These are phyloP conservation scores for Lagenorhynchus albirostris DNA, from an alignment of 2,113 vertebrate genomes.

Conservation along the genomic window DNA sequence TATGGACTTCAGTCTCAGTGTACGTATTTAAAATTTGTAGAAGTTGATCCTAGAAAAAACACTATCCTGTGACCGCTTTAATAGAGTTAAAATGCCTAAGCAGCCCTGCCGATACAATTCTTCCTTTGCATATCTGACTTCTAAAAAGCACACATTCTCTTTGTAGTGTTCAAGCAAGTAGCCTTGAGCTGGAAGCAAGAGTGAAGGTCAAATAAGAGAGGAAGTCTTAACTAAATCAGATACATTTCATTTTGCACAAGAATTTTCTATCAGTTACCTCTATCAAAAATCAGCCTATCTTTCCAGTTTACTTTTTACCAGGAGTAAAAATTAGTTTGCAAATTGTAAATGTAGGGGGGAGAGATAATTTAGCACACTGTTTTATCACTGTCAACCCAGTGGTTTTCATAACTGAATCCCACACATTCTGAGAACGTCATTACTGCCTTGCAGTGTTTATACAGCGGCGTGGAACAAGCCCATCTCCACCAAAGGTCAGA, in stretches of 20 bases:
- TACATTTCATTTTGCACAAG: conserved; percentile 65
- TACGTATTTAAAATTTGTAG: conserved; percentile 41
- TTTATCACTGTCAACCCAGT: conserved; percentile 69
- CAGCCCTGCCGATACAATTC: conserved; percentile 8
- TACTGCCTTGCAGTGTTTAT: conserved; percentile 57
- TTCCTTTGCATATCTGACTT: conserved; percentile 61
- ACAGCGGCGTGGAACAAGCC: conserved; percentile 33
- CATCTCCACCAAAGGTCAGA: conserved; percentile 35
- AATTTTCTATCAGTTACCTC: conserved; percentile 73
- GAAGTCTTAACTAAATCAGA: conserved; percentile 76
- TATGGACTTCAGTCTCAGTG: neutral
- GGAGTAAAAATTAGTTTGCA: conserved; percentile 71
- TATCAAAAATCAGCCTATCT: conserved; percentile 74
- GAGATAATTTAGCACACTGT: conserved; percentile 65
- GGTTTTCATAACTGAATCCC: conserved; percentile 61
- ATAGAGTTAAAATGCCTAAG: conserved; percentile 63
- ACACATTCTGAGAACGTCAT: conserved; percentile 50
- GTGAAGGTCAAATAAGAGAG: conserved; percentile 75
- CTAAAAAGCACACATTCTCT: conserved; percentile 60
- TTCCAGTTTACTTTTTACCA: conserved; percentile 71
- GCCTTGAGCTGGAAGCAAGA: conserved; percentile 70
- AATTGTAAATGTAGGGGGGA: conserved; percentile 73
- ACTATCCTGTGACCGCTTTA: neutral
- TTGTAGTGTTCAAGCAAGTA: conserved; percentile 64
- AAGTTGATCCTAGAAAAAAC: neutral